Base-by-base conservation (phyloP, 2,113 vertebrate species). In the Perca fluviatilis region DNA sequence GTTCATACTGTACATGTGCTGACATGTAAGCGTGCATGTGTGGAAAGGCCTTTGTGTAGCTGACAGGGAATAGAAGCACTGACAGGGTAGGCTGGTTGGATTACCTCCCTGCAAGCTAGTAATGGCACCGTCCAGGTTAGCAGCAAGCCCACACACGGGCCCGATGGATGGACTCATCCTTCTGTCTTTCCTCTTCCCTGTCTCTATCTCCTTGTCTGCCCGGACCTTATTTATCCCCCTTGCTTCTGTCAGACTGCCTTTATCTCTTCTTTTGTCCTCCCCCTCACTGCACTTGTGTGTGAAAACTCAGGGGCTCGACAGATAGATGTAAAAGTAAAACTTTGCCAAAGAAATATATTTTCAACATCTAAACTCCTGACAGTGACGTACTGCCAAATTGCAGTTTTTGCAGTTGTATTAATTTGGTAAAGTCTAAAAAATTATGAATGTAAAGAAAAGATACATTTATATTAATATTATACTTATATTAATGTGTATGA, bases 231-330 rank as follows among this genome's bases (percentile, higher is more conserved):
- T 86, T 91, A 90, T 79, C 77, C 69, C 73, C 68, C 61, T 47
- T 85, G 89, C 73, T 87, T 87, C 80, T 86, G 84, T 70, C 87
- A 87, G 79, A 47, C 79, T 82, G 72, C 53, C 84, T 74, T 84
- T 85, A 79, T 91, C 81, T 86, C 56, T 80, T 68, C 80, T 84
- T 86, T 75, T 83, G 80, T 86, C 77, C 74, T 75, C 70, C 82
- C 58, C 1, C 56, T 84, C 75, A 70, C 58, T 83, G 54, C 53
- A 46, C 78, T 61, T 79, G 30, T 51, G 65, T 79, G 77, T 76
- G 69, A 54, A 89, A 89, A 88, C 74, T 80, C 64, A 40, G 81
- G 61, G 69, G 67, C 63, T 58, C 47, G 18, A 70, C 15, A 9
- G 77, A 84, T 40, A 53, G 72, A 88, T 83, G 46, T 83, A 74